These are phyloP conservation scores for Aphaenogaster floridana DNA, from an alignment of 1,140 invertebrate genomes.

Conservation along the genomic window DNA sequence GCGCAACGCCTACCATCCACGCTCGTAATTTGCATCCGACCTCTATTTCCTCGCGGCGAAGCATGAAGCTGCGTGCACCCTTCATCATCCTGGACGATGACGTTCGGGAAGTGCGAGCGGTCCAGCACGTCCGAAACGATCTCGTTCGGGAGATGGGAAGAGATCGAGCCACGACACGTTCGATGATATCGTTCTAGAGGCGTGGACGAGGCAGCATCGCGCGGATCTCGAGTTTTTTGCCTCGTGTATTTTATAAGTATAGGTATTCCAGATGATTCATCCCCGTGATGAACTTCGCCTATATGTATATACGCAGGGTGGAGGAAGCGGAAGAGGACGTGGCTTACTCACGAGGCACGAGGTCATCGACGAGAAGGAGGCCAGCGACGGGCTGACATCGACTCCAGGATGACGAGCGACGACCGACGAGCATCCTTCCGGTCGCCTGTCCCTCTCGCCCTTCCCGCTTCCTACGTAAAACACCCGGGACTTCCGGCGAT, in stretches of 20 bases:
- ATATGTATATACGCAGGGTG: not conserved
- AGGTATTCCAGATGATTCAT: not conserved
- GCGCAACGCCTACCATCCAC: conserved; percentile 63
- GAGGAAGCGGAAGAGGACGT: not conserved
- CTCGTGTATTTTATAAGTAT: not conserved
- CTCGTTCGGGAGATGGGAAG: not conserved
- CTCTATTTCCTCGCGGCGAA: conserved; percentile 69
- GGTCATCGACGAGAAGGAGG: conserved; percentile 48
- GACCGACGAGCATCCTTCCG: conserved; percentile 69
- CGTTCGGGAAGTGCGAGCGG: not conserved
- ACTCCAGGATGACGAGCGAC: conserved; percentile 43
- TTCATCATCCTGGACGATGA: not conserved
- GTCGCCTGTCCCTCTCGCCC: not conserved
- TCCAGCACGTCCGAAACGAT: not conserved
- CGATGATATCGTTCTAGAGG: not conserved
- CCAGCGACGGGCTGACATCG: conserved; percentile 60
- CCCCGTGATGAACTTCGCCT: not conserved
- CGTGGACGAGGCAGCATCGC: not conserved
- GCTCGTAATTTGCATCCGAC: conserved; percentile 76
- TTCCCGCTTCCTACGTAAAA: not conserved
- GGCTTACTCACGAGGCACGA: conserved; percentile 67
- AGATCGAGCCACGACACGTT: not conserved
- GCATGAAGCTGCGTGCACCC: conserved; percentile 30
- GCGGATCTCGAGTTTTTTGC: too few relatives aligned
- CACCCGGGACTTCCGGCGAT: conserved; percentile 38